Evolutionary conservation across 1,140 invertebrate genomes (phyloP), one percentile per base, ranked within the genome.

Genomic region (Drosophila biarmipes): DNA sequence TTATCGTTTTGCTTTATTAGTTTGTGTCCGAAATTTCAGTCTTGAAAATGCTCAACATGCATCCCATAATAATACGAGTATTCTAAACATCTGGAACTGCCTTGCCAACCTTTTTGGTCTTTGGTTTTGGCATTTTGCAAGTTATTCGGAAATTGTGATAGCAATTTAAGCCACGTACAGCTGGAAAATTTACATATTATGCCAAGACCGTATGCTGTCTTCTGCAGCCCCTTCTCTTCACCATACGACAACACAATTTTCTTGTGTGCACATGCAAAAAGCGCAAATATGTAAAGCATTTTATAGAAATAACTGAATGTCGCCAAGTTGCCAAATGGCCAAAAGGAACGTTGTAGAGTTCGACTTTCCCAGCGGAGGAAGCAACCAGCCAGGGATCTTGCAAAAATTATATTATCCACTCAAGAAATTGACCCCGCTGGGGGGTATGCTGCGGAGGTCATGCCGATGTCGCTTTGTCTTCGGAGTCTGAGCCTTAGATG

Each of bases 221-320:
- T 14, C 17, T 7, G 31, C 2, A 15, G 12, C 7, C 29, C 5
- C 17, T 29, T 27, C 6, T n/a, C 27, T 6, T 17, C 12, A 11
- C 10, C 72, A 21, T 14, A 15, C 57, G 45, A 61, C 35, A 48
- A 68, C 37, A 56, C 37, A 56, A 38, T 79, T 61, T 79, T 64
- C 61, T 54, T 52, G 58, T 56, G 61, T 56, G 51, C 64, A 43
- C 49, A 69, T 40, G 79, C 74, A 69, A 69, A 71, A 74, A 57
- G 61, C 63, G 53, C 74, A 84, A 84, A 78, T 84, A 84, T 82
- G 80, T 79, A 84, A 84, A 82, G 54, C 75, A 82, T 82, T 84
- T 35, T 63, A 58, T 56, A 43, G 48, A 43, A 74, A 74, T 74
- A 55, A 48, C 62, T 82, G 76, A 46, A 63, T 82, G 59, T 80